Percentiles rank a stretch among this genome's conserved stretches.
phyloP scores from a whole-genome alignment of 2,797 vertebrate species.

The Acipenser ruthenus region DNA sequence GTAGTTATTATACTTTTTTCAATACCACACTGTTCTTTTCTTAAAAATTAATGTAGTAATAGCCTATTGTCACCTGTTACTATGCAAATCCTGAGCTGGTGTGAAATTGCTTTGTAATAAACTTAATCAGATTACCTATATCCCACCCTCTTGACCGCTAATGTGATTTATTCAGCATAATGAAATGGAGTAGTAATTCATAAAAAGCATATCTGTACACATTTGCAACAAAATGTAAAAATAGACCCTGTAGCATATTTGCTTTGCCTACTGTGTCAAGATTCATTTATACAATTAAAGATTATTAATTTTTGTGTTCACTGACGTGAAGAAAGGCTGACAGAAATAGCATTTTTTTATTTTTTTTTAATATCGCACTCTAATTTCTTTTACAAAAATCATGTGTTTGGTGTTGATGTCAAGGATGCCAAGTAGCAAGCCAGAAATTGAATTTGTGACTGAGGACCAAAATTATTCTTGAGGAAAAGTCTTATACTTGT shows the following conservation, averaged over 20 bases:
- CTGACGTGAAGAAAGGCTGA: slow-evolving; percentile 23
- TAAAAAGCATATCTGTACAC: slow-evolving; percentile 55
- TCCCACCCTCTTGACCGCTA: slow-evolving; percentile 53
- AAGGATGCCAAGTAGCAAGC: too few species aligned
- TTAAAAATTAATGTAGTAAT: slow-evolving; percentile 57
- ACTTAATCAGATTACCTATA: slow-evolving; percentile 65
- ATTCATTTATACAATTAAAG: slow-evolving; percentile 30
- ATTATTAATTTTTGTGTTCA: slow-evolving; percentile 49
- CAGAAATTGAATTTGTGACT: too few species aligned
- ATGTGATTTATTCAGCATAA: slow-evolving; percentile 57
- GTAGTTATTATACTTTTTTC: too few species aligned
- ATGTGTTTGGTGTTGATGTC: background rate
- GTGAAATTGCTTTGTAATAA: slow-evolving; percentile 70
- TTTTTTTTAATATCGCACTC: background rate
- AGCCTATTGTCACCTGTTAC: slow-evolving; percentile 59
- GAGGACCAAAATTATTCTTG: too few species aligned
- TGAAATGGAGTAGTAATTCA: slow-evolving; percentile 59
- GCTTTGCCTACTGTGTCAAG: slow-evolving; percentile 26
- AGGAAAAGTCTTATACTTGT: too few species aligned
- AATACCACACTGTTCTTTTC: too few species aligned
- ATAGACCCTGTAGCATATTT: slow-evolving; percentile 41
- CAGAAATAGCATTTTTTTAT: background rate
- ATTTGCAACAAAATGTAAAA: slow-evolving; percentile 61
- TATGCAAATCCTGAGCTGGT: slow-evolving; percentile 63
- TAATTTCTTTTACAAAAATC: background rate